Base-by-base conservation (phyloP, 2,113 vertebrate genomes). In the Nesogale talazaci region DNA sequence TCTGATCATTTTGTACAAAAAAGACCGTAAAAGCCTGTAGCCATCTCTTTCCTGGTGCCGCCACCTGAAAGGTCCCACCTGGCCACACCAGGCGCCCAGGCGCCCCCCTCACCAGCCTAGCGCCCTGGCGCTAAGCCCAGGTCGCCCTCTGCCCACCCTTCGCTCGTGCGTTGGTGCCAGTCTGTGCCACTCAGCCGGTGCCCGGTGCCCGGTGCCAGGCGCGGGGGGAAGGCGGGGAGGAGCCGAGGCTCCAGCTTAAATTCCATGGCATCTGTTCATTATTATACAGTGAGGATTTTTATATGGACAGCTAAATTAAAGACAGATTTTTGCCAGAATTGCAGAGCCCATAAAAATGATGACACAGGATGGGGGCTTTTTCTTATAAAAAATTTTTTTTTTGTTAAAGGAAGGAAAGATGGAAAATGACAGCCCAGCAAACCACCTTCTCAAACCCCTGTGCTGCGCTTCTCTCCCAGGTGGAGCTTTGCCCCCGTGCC, bases 241-340 rank as follows among this genome's bases (percentile, higher is more conserved):
- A 98, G 98, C 98, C 96, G 97, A 97, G 97, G 98, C 97, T 98
- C 98, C 98, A 98, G 98, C 98, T 98, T 98, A 99, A 98, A 99
- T 99, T 99, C 98, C 98, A 98, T 98, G 99, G 99, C 99, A 99
- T 99, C 99, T 99, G 98, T 98, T 99, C 98, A 98, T 98, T 98
- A 98, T 98, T 98, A 98, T 98, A 99, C 98, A 98, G 98, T 98
- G 98, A 98, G 98, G 98, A 98, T 98, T 98, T 98, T 98, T 98
- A 98, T 98, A 98, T 98, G 98, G 98, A 98, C 98, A 98, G 98
- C 98, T 98, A 98, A 98, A 98, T 98, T 98, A 98, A 98, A 98
- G 98, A 98, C 98, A 98, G 98, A 98, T 98, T 98, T 98, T 98
- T 98, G 98, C 98, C 98, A 98, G 98, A 98, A 98, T 98, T 98